phyloP scores from a whole-genome alignment of 1,140 invertebrate genomes.

The Platyura marginata region DNA sequence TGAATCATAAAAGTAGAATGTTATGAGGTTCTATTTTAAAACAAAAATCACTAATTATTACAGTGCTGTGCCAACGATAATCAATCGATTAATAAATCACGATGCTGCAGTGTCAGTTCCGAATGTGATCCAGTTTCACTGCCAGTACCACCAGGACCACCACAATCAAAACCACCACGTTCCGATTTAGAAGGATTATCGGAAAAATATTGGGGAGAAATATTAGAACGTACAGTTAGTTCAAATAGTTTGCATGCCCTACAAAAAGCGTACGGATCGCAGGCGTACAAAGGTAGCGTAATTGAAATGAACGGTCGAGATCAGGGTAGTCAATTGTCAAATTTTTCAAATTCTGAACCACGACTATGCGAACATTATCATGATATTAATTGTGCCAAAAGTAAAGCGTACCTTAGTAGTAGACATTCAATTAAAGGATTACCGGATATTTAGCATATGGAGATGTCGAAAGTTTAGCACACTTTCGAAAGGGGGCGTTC shows the following conservation, averaged over 20 bases:
- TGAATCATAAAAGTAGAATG: too few species aligned
- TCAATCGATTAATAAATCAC: slow-evolving; percentile 22
- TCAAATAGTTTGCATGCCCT: slow-evolving; percentile 44
- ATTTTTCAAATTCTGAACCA: slow-evolving; percentile 23
- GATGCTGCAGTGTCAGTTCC: slow-evolving; percentile 24
- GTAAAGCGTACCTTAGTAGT: slow-evolving; percentile 7
- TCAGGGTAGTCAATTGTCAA: slow-evolving; percentile 6
- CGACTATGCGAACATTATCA: slow-evolving; percentile 21
- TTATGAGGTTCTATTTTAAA: too few species aligned
- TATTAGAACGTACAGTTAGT: slow-evolving; percentile 48
- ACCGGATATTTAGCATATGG: slow-evolving; percentile 14
- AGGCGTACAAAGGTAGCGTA: background rate
- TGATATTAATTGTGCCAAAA: slow-evolving; percentile 22
- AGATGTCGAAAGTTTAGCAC: too few species aligned
- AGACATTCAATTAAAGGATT: background rate
- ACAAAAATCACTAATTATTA: too few species aligned
- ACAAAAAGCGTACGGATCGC: slow-evolving; percentile 16
- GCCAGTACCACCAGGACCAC: slow-evolving; percentile 19
- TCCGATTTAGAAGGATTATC: slow-evolving; percentile 46
- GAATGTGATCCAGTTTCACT: slow-evolving; percentile 22
- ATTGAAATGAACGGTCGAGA: background rate
- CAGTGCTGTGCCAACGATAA: slow-evolving; percentile 17
- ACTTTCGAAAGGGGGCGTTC: too few species aligned
- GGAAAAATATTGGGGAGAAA: slow-evolving; percentile 62
- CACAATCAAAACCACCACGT: slow-evolving; percentile 18